phyloP scores from a whole-genome alignment of 2,113 vertebrate species.

The Zingel zingel region DNA sequence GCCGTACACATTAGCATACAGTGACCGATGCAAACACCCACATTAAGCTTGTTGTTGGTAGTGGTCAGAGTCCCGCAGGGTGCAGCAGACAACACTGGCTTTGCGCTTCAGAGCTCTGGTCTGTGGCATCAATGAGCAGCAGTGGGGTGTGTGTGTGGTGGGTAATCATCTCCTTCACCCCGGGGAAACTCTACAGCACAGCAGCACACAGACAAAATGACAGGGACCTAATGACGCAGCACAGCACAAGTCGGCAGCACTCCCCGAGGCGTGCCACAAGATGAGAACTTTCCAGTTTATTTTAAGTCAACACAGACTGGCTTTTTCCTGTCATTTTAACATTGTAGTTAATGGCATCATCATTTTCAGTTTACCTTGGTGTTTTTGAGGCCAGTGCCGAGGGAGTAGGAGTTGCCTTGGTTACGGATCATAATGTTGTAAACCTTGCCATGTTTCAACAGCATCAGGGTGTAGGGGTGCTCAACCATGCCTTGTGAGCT shows the following conservation, averaged over 20 bases:
- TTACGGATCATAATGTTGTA: constrained; percentile 93
- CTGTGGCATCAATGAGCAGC: constrained; percentile 88
- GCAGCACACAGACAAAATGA: constrained; percentile 48
- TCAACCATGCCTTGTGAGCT: constrained; percentile 83
- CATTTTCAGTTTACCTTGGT: constrained; percentile 83
- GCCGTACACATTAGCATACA: constrained; percentile 17
- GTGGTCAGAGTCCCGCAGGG: constrained; percentile 59
- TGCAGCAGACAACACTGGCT: constrained; percentile 70
- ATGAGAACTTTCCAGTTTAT: constrained; percentile 54
- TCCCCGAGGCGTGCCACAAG: constrained; percentile 25
- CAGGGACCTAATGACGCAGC: constrained; percentile 57
- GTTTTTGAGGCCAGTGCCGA: constrained; percentile 86
- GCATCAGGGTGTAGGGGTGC: constrained; percentile 92
- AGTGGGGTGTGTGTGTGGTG: constrained; percentile 87
- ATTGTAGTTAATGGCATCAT: background rate
- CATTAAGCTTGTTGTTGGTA: background rate
- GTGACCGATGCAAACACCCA: background rate
- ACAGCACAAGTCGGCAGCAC: constrained; percentile 31
- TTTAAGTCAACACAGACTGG: background rate
- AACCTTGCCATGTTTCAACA: constrained; percentile 89
- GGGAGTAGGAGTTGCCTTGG: constrained; percentile 78
- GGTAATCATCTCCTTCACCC: constrained; percentile 88
- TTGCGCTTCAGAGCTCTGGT: constrained; percentile 83
- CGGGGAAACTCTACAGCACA: constrained; percentile 82
- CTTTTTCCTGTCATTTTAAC: constrained; percentile 6